Conservation (phyloP, 2,113 vertebrate species). For the Trogon melanurus region DNA sequence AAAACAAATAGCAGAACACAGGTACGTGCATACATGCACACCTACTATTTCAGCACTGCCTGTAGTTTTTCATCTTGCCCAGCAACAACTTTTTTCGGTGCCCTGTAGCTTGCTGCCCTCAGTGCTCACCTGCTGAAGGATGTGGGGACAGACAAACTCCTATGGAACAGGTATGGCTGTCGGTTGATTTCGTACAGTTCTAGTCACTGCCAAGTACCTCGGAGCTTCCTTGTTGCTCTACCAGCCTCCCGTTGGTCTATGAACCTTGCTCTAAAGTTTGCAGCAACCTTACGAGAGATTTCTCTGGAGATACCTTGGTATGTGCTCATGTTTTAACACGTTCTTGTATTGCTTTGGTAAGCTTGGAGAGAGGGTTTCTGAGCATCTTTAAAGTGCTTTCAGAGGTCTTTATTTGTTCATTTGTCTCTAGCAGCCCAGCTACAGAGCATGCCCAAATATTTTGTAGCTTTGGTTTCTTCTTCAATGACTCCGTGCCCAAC, state of each 20-base stretch:
- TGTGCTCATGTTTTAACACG: background rate
- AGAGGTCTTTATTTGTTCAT: background rate
- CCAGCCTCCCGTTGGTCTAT: rapidly evolving
- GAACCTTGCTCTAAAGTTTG: background rate
- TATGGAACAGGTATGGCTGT: background rate
- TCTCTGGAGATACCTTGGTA: background rate
- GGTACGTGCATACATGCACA: rapidly evolving
- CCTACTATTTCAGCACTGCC: background rate
- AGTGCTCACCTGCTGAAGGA: rapidly evolving
- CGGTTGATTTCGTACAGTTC: background rate
- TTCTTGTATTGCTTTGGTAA: background rate
- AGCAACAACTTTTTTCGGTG: background rate
- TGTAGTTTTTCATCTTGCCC: background rate
- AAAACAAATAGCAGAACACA: conserved; percentile 1
- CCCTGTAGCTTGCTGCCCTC: background rate
- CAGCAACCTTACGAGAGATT: background rate
- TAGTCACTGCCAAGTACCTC: rapidly evolving
- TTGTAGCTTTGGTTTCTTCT: background rate
- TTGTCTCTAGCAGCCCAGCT: background rate
- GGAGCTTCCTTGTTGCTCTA: background rate
- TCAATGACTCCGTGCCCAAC: rapidly evolving
- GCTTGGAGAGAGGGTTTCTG: background rate
- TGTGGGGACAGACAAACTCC: background rate
- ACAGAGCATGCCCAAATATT: background rate
- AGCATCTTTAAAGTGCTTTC: background rate